Conservation (phyloP, 1,140 invertebrate genomes). For the Drosophila chauvacae region DNA sequence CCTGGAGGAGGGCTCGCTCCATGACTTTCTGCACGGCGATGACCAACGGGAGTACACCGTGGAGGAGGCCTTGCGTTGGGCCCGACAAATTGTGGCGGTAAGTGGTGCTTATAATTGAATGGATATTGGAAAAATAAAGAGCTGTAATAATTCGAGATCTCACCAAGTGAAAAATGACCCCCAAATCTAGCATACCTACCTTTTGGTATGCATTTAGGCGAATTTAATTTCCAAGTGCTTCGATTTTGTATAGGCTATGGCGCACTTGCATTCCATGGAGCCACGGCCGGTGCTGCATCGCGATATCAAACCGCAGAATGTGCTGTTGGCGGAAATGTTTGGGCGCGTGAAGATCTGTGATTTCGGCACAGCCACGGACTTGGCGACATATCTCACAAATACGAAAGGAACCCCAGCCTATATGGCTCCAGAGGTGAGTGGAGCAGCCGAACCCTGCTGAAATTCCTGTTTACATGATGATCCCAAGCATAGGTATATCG, state of each 20-base stretch:
- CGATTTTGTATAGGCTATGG: constrained; percentile 18
- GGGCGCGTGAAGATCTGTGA: constrained; percentile 41
- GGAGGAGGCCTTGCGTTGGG: constrained; percentile 14
- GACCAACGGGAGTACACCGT: constrained; percentile 15
- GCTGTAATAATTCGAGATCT: no score
- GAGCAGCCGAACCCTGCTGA: neutral
- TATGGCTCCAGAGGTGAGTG: constrained; percentile 48
- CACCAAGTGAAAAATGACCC: neutral
- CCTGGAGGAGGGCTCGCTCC: constrained; percentile 17
- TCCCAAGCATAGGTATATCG: neutral
- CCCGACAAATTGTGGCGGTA: constrained; percentile 21
- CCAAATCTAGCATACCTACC: neutral
- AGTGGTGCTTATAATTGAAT: neutral
- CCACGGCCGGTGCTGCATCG: constrained; percentile 33
- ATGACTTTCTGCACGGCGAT: constrained; percentile 13
- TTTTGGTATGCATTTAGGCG: neutral
- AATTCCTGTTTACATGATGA: no score
- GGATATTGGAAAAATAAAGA: neutral
- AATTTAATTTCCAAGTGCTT: neutral
- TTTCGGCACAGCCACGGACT: constrained; percentile 20
- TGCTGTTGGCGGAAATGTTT: constrained; percentile 19
- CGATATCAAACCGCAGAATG: constrained; percentile 45
- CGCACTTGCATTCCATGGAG: constrained; percentile 24
- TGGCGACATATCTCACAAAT: constrained; percentile 8
- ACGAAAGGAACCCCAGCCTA: constrained; percentile 21